Base-by-base conservation (phyloP, 2,797 vertebrate genomes). In the Telmatherina bonti region DNA sequence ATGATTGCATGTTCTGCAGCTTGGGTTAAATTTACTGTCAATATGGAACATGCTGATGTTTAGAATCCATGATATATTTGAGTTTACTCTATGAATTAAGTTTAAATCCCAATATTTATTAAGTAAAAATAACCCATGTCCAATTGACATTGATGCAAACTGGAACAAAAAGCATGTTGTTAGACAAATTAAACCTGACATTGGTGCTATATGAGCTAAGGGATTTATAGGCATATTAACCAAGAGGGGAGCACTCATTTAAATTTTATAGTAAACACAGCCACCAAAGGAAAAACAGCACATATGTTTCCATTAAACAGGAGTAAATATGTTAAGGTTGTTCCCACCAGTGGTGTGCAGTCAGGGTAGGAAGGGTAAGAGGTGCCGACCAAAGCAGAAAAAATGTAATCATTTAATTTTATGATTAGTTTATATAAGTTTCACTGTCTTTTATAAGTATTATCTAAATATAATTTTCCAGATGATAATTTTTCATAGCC, bases 71-170 rank as follows among this genome's bases (percentile, higher is more conserved):
- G 12, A 33, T 30, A 16, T 36, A 18, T 30, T 22, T 12, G 30
- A 5, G 18, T 55, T 35, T 13, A 55, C 7, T n/a, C 22, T 35
- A 45, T 52, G 20, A 18, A 7, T 60, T 11, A 24, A 30, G 10
- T 35, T 31, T 10, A 7, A 31, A n/a, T 18, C 16, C 15, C 2
- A 54, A n/a, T 31, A 16, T 49, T 31, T 29, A 20, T 20, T 29
- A 55, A 51, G 54, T 38, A 31, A 7, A 27, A n/a, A 26, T 22
- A 5, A 53, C 29, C 8, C 61, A 56, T 33, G 18, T 33, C 12
- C 20, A 51, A 13, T 62, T n/a, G 31, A 33, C 38, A 18, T n/a
- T 68, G 54, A 60, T 20, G 30, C 20, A 54, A 58, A 35, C 26
- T 52, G 60, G 59, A 29, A 0, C 26, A 15, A 20, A 30, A 26